Evolutionary conservation across 2,797 vertebrate species (phyloP).

Genomic region (Phataginus tricuspis): DNA sequence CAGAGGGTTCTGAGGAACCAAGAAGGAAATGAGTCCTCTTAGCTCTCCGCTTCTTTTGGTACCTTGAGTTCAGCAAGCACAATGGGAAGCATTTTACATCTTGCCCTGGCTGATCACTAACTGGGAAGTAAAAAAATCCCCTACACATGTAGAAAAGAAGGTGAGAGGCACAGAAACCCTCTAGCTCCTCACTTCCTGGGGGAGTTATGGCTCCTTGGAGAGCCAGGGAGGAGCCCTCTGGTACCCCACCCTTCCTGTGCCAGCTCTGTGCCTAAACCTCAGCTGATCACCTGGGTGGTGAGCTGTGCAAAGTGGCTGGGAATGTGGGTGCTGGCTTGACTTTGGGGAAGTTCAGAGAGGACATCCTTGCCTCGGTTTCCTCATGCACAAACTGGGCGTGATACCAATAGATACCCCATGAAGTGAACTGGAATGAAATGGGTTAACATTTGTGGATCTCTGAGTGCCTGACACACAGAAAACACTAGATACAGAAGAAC

Average conservation of each 20-base stretch:
- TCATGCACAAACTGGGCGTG: neutral
- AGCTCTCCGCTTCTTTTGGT: neutral
- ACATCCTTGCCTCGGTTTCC: neutral
- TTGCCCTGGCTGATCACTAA: neutral
- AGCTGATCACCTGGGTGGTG: neutral
- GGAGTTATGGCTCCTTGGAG: neutral
- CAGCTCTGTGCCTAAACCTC: neutral
- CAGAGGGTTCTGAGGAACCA: neutral
- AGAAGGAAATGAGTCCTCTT: neutral
- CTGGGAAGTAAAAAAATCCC: neutral
- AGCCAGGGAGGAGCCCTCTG: neutral
- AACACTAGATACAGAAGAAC: neutral
- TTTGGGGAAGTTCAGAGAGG: neutral
- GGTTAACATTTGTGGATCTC: neutral
- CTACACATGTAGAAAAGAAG: neutral
- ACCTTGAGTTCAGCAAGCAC: neutral
- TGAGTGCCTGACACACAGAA: neutral
- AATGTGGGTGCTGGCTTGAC: neutral
- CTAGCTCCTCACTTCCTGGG: neutral
- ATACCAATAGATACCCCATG: neutral
- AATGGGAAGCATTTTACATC: neutral
- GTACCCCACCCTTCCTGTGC: neutral
- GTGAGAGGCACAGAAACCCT: neutral
- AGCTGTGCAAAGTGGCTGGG: neutral
- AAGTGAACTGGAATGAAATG: neutral